phyloP scores from a whole-genome alignment of 2,888 invertebrate species.

The Pachliopta kotzebuea region DNA sequence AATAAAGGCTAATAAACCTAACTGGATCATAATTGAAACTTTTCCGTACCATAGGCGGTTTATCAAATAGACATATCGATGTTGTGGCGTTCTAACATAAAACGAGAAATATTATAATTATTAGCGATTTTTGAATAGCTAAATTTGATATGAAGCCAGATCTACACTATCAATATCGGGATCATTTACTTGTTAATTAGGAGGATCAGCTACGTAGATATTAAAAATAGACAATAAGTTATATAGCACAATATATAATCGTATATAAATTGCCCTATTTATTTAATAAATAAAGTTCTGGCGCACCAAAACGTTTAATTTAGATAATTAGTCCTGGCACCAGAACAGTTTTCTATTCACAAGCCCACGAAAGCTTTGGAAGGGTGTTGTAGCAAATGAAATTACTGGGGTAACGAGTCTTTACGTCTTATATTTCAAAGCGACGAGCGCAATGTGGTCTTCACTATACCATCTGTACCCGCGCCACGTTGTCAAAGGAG shows the following conservation, averaged over 20 bases:
- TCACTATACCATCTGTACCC: no score
- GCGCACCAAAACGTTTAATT: no score
- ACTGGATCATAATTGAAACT: neutral
- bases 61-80: neutral
- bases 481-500: no score
- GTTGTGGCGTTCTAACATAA: no score
- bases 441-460: no score
- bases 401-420: no score
- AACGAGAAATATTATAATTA: no score
- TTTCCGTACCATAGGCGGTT: neutral
- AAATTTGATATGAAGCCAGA: neutral
- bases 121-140: neutral
- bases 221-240: neutral
- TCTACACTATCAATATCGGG: constrained; percentile 4
- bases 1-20: neutral
- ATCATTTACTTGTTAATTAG: constrained; percentile 11
- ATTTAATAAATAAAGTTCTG: neutral
- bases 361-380: no score
- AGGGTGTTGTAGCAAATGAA: no score
- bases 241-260: neutral
- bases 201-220: neutral
- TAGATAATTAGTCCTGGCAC: no score
- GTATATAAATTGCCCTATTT: neutral
- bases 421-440: no score
- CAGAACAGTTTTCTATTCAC: no score